Evolutionary conservation across 92 coral and sea anemone species (phyloP), one percentile per base, ranked within the genome.

Genomic region (Pocillopora grandis): DNA sequence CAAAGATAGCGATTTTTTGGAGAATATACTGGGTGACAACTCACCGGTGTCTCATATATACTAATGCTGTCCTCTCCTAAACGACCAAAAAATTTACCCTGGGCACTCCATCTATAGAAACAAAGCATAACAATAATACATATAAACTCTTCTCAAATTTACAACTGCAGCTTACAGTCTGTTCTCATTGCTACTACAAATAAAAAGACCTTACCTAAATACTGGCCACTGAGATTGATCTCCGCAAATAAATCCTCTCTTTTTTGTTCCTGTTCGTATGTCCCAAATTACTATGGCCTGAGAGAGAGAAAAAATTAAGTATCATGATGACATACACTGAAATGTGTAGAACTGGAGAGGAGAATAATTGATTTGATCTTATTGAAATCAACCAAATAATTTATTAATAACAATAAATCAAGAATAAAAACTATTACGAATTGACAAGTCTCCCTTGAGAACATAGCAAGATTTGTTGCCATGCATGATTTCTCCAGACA

Each of bases 151-250:
- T 66, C 11, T 67, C 15, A 68, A 68, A 9, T 36, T 68, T 13
- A 12, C 73, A 37, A 9, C 60, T 72, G 77, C 10, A n/a, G 12
- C 12, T 70, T 35, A 49, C 19, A 70, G 7, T 6, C 2, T 33
- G 21, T 23, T 23, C 23, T 17, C 36, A 33, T 18, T 10, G 1
- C 6, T 9, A 15, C 1, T 12, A 84, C 16, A 16, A 69, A 72
- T 56, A 48, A n/a, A 14, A 68, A 15, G 58, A 84, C 98, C 52
- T 75, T 89, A 96, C 98, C 93, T 97, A 67, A 97, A 97, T 23
- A 94, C 97, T 52, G 99, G 99, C 99, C 99, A 97, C 86, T 95
- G 96, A 10, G 99, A 94, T 21, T 91, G 87, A 58, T 97, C 98
- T 12, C 99, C 99, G 62, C 98, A 92, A 60, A 89, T 88, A 82